Evolutionary conservation across 2,888 invertebrate genomes (phyloP), one percentile per base, ranked within the genome.

Genomic region (Eupithecia tripunctaria): DNA sequence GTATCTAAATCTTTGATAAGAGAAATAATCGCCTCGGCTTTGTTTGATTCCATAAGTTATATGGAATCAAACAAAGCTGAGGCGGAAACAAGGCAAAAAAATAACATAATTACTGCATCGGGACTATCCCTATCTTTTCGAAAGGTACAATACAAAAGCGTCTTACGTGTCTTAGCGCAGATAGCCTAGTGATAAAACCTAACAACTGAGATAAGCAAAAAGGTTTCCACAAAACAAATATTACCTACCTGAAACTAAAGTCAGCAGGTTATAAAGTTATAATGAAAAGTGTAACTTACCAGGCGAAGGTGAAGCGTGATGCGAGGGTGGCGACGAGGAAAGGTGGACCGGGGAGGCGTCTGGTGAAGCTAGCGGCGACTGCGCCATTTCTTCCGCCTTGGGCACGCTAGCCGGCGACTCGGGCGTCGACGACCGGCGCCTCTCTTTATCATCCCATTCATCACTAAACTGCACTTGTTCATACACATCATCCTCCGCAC

Each of bases 391-490:
- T 71, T 87, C 91, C 76, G 82, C 80, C 71, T 87, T 89, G 29
- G 82, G 84, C 62, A 83, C 85, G 76, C 84, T 84, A 56, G 84
- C 84, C 70, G 89, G 87, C 36, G 89, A 89, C 78, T 92, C 92
- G 1, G 93, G 93, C 60, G 94, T 93, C 36, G 93, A 93, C 65
- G 94, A 92, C 56, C 91, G 89, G 29, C 92, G 88, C 78, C 89
- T 90, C 69, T 79, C 83, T 84, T 90, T 91, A 67, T 91, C 91
- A 73, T 91, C 91, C 91, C 91, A 91, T 59, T 88, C 89, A 51
- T 84, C 88, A 81, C 84, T 88, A 79, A 89, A 91, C 73, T 89
- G 86, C 78, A 91, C 85, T 56, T 88, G 84, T 76, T 92, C 92
- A 78, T 92, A 92, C 67, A 63, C 75, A 70, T 79, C 74, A 14